phyloP scores from a whole-genome alignment of 2,797 vertebrate genomes.

The Neosilurus mollespiculum region DNA sequence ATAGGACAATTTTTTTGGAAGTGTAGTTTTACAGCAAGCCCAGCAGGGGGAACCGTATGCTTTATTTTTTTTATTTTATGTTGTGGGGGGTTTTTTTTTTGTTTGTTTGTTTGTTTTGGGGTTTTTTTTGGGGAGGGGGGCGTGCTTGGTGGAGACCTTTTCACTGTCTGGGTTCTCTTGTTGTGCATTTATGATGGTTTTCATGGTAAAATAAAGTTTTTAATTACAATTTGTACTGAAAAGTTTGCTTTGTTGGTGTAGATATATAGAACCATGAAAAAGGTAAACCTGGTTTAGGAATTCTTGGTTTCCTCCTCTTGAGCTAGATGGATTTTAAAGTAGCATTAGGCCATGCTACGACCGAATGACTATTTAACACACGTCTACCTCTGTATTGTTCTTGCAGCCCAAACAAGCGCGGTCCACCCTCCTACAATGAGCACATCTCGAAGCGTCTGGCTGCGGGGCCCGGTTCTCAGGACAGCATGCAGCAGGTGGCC shows the following conservation, averaged over 20 bases:
- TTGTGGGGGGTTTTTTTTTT: no score
- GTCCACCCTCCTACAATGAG: slow-evolving; percentile 98
- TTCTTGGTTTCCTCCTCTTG: background rate
- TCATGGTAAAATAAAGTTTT: background rate
- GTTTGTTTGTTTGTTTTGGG: no score
- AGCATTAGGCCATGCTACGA: background rate
- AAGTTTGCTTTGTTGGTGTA: background rate
- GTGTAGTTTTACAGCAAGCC: no score
- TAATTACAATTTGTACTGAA: background rate
- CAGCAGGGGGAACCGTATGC: no score
- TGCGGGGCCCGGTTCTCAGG: slow-evolving; percentile 81
- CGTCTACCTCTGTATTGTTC: slow-evolving; percentile 32
- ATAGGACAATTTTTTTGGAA: no score
- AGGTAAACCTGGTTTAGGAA: background rate
- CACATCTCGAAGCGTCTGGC: slow-evolving; percentile 98
- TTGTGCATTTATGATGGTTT: background rate
- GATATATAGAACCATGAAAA: background rate
- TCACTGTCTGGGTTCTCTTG: no score
- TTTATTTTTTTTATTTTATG: no score
- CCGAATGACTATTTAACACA: background rate
- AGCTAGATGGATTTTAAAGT: background rate
- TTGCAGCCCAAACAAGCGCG: slow-evolving; percentile 94
- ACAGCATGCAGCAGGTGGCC: slow-evolving; percentile 85
- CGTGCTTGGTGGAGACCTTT: no score
- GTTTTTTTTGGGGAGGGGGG: no score